Conservation (phyloP, 2,113 vertebrate genomes). For the Pontoporia blainvillei region DNA sequence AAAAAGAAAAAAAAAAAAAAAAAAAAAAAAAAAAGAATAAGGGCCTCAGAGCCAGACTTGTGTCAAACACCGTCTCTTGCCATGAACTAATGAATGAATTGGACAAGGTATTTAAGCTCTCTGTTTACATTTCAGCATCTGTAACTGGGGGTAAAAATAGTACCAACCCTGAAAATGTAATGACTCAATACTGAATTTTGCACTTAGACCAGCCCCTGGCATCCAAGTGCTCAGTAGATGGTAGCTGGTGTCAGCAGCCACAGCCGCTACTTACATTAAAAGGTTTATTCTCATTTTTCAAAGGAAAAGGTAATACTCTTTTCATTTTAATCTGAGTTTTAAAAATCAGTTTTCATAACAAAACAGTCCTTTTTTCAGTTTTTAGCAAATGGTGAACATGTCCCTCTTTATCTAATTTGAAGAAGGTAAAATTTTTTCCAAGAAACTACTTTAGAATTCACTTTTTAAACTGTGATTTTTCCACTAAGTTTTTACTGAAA, state of each 20-base stretch:
- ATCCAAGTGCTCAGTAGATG: neutral
- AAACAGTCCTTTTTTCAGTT: neutral
- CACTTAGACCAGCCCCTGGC: neutral
- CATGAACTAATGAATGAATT: neutral
- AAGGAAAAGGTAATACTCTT: conserved; percentile 56
- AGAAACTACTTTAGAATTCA: neutral
- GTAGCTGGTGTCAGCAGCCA: neutral
- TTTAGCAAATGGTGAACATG: neutral
- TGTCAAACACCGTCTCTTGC: neutral
- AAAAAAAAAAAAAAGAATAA: neutral
- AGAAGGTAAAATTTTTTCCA: neutral
- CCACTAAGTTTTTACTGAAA: neutral
- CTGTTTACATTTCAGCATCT: neutral
- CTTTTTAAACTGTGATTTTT: neutral
- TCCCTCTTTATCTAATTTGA: neutral
- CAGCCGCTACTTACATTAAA: neutral
- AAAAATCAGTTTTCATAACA: conserved; percentile 45
- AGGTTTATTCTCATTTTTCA: neutral
- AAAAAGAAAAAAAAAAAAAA: no score
- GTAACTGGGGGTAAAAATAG: neutral
- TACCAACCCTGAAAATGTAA: neutral
- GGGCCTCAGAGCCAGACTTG: neutral
- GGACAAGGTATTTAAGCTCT: neutral
- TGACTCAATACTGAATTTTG: fast-evolving
- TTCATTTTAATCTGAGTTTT: conserved; percentile 56